Evolutionary conservation across 2,113 vertebrate genomes (phyloP).

Genomic region (Aptenodytes forsteri): DNA sequence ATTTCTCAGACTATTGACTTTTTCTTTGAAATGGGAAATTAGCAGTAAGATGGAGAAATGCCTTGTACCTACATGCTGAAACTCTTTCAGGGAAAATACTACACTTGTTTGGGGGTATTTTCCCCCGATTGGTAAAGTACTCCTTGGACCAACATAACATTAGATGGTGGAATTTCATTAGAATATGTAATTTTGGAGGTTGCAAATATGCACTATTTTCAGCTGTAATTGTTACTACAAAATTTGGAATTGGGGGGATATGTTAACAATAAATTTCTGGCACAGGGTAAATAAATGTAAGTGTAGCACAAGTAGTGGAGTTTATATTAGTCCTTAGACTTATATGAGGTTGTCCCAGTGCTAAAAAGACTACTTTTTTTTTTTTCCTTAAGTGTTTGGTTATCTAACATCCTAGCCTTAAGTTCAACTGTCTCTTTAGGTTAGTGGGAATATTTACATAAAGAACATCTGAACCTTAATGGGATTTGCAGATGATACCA

Average conservation of each 20-base stretch:
- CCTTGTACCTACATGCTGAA: not conserved
- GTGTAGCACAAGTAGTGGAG: not conserved
- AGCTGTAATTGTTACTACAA: not conserved
- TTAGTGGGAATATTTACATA: not conserved
- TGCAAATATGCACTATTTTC: not conserved
- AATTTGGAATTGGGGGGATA: not conserved
- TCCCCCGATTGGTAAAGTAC: not conserved
- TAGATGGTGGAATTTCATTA: not conserved
- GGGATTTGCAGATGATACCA: not conserved
- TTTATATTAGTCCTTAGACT: not conserved
- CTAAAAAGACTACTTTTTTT: not conserved
- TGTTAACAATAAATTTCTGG: not conserved
- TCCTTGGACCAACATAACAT: not conserved
- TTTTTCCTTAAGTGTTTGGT: not conserved
- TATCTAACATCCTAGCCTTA: not conserved
- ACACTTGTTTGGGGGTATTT: not conserved
- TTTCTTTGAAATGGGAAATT: not conserved
- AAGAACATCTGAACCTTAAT: not conserved
- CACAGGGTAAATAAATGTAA: not conserved
- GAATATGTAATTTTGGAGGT: not conserved
- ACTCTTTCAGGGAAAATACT: not conserved
- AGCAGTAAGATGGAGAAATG: not conserved
- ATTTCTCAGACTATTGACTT: not conserved
- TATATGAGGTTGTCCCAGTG: not conserved
- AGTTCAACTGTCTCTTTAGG: not conserved